phyloP scores from a whole-genome alignment of 2,113 vertebrate genomes.

The Myxocyprinus asiaticus region DNA sequence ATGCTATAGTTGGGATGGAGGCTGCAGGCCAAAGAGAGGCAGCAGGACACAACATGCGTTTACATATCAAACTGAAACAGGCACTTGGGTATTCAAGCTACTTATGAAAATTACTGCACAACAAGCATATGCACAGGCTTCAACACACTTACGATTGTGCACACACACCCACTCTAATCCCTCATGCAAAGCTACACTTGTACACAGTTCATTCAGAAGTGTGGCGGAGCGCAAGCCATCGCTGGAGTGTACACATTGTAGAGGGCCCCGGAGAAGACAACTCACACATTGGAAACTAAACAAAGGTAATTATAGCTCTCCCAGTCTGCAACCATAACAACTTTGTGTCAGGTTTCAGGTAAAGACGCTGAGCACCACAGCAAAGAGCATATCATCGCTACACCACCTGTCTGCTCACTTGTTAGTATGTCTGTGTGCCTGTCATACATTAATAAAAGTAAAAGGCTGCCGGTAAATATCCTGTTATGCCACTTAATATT shows the following conservation, averaged over 20 bases:
- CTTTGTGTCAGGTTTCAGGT: constrained; percentile 42
- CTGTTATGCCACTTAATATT: constrained; percentile 13
- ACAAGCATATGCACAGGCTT: background rate
- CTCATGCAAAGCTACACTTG: constrained; percentile 31
- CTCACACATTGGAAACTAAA: constrained; percentile 41
- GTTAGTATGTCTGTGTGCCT: background rate
- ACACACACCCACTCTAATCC: constrained; percentile 25
- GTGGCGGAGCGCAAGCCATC: constrained; percentile 24
- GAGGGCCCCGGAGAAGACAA: constrained; percentile 12
- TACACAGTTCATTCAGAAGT: constrained; percentile 47
- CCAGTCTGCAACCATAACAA: constrained; percentile 39
- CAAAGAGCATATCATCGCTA: background rate
- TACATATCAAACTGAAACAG: too few relatives aligned
- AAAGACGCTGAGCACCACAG: constrained; percentile 8
- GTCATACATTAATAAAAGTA: background rate
- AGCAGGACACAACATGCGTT: too few relatives aligned
- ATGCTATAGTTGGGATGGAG: too few relatives aligned
- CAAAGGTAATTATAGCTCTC: constrained; percentile 49
- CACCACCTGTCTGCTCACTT: background rate
- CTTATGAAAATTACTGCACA: too few relatives aligned
- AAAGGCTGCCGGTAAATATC: background rate
- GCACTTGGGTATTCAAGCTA: too few relatives aligned
- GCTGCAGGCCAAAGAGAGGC: too few relatives aligned
- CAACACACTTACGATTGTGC: constrained; percentile 2
- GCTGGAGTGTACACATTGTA: constrained; percentile 40